A percentile compares a stretch with the other conserved stretches of the same genome.
phyloP scores from a whole-genome alignment of 2,888 invertebrate genomes.

The Zhuqinia jingwanae region DNA sequence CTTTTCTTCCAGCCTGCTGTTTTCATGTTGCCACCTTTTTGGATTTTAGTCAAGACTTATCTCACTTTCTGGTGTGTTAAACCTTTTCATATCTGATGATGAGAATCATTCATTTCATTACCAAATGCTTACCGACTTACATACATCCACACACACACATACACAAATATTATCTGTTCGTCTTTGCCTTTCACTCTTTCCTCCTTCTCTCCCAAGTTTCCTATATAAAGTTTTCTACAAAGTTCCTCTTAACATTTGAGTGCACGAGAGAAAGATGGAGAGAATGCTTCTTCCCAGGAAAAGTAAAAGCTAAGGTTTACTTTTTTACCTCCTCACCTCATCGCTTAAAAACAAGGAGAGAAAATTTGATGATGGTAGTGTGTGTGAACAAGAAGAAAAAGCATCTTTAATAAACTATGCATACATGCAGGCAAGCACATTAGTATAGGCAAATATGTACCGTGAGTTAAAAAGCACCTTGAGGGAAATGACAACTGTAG shows the following conservation, averaged over 20 bases:
- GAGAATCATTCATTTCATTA: constrained; percentile 60
- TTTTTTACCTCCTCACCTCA: neutral
- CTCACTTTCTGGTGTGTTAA: constrained; percentile 60
- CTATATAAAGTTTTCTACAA: neutral
- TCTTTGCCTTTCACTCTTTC: neutral
- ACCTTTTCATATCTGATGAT: constrained; percentile 59
- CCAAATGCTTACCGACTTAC: constrained; percentile 18
- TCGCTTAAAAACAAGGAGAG: neutral
- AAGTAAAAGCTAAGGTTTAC: neutral
- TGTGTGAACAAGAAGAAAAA: no score
- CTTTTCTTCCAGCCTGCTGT: neutral
- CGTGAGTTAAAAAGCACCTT: neutral
- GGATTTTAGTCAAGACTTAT: constrained; percentile 55
- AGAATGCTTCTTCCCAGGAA: no score
- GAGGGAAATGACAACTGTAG: constrained; percentile 46
- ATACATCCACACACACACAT: neutral
- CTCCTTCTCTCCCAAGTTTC: neutral
- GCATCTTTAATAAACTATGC: no score
- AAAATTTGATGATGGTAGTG: neutral
- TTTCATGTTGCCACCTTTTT: constrained; percentile 39
- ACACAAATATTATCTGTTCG: neutral
- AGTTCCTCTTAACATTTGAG: neutral
- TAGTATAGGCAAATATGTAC: neutral
- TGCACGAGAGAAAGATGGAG: no score
- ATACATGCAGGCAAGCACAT: neutral